Percentiles rank a stretch among this genome's conserved stretches.
Conservation (phyloP, 1,140 invertebrate genomes). For the Pseudobourletiella spinata region DNA sequence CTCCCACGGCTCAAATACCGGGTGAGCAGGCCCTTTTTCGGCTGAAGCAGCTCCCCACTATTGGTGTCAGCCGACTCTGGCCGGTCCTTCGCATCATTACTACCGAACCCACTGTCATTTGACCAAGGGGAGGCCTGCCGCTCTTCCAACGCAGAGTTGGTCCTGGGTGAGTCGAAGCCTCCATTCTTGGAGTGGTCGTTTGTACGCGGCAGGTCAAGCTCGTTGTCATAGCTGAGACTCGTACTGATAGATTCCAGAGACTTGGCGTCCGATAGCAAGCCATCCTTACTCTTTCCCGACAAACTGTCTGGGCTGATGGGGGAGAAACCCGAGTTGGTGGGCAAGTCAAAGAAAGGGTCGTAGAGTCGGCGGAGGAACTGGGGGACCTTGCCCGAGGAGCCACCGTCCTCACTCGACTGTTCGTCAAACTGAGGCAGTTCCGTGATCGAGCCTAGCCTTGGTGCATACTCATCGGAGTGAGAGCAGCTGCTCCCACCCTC, state of each 20-base stretch:
- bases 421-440: not conserved
- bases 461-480: not conserved
- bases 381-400: not conserved
- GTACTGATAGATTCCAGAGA: not conserved
- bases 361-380: not conserved
- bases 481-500: not conserved
- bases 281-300: not conserved
- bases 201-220: not conserved
- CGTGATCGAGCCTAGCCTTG: slow-evolving; percentile 2
- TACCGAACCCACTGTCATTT: not conserved
- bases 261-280: not conserved
- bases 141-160: not conserved
- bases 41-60: too few relatives aligned
- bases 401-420: not conserved
- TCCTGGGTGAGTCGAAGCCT: not conserved
- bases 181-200: not conserved
- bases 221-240: not conserved
- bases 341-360: not conserved
- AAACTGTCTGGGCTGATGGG: not conserved
- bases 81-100: slow-evolving; percentile 1
- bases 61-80: slow-evolving; percentile 17
- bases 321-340: slow-evolving; percentile 11
- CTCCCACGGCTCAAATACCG: too few relatives aligned
- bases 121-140: too few relatives aligned
- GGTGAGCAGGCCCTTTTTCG: too few relatives aligned